Base-by-base conservation (phyloP, 2,888 invertebrate species). In the Rhamphomyia laevipes region DNA sequence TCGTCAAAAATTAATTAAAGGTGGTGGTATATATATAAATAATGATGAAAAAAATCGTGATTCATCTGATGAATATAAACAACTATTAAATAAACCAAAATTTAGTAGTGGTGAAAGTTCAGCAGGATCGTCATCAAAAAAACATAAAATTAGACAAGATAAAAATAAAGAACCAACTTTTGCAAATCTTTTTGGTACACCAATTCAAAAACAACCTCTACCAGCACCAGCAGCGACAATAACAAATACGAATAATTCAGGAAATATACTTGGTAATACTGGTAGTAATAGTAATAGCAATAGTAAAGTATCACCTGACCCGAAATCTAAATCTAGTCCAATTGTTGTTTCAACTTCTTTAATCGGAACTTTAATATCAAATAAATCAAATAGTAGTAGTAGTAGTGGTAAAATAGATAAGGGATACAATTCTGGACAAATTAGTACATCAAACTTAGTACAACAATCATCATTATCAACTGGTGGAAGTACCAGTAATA, bases 1-100 rank as follows among this genome's bases (percentile, higher is more conserved):
- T 69, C 80, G 82, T 51, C 81, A 83, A 59, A 91, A 88, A 64
- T 73, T 96, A 17, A 69, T 95, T 44, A 88, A 85, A 72, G 93
- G 90, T 50, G 94, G 95, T 52, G 95, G 81, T 11, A 74, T 78
- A 53, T 73, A 74, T 53, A 66, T 77, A 2, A 65, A 53, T 18
- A 60, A 31, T 52, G 77, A 78, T 55, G 75, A 74, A 56, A 74
- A 75, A 63, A 74, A 75, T 57, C 66, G 74, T 53, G 79, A 80
- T 58, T 76, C 77, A 41, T 73, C 74, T 53, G 74, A 74, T 55
- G 75, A 75, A 58, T 70, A 72, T 41, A 60, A 71, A 57, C 78
- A 80, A 61, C 74, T 84, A 65, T 74, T 81, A 17, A 81, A 80
- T 54, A 86, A 86, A 67, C 82, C 84, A 13, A 86, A 85, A 66